phyloP scores from a whole-genome alignment of 2,888 invertebrate species.

The Lasioglossum pauxillum region DNA sequence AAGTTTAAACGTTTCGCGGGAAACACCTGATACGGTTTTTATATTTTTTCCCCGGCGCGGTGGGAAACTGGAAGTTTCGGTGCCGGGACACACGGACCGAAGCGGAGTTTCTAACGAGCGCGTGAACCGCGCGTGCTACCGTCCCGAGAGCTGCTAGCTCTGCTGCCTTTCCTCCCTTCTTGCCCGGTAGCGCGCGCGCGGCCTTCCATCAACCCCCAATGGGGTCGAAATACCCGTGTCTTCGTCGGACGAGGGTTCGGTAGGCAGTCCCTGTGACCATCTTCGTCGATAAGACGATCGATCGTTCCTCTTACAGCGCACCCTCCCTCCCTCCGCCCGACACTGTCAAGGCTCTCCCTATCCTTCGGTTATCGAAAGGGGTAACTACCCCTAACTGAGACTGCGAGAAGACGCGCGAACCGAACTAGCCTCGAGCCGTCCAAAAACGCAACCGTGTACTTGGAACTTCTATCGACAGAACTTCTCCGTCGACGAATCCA shows the following conservation, averaged over 20 bases:
- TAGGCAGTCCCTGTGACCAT: slow-evolving; percentile 9
- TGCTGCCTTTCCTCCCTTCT: background rate
- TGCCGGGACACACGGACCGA: slow-evolving; percentile 17
- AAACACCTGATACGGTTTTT: slow-evolving; percentile 34
- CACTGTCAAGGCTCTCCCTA: background rate
- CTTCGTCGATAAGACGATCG: slow-evolving; percentile 20
- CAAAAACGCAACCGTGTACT: background rate
- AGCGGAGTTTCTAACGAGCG: slow-evolving; percentile 52
- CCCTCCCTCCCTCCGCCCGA: background rate
- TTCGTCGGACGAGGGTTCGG: slow-evolving; percentile 19
- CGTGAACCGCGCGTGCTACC: slow-evolving; percentile 22
- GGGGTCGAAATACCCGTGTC: slow-evolving; percentile 11
- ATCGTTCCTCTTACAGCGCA: slow-evolving; percentile 2
- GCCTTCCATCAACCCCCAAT: slow-evolving; percentile 22
- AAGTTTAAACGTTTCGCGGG: slow-evolving; percentile 52
- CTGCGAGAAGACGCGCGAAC: background rate
- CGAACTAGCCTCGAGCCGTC: background rate
- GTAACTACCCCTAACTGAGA: slow-evolving; percentile 4
- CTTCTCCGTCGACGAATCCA: background rate
- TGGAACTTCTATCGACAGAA: background rate
- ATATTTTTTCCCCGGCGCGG: background rate
- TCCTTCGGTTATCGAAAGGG: background rate
- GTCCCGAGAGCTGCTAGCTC: slow-evolving; percentile 2
- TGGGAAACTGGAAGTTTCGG: slow-evolving; percentile 23
- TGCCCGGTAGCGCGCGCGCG: slow-evolving; percentile 2